Percentiles rank a stretch among this genome's conserved stretches.
phyloP scores from a whole-genome alignment of 2,888 invertebrate species.

The Diaprepes abbreviatus region DNA sequence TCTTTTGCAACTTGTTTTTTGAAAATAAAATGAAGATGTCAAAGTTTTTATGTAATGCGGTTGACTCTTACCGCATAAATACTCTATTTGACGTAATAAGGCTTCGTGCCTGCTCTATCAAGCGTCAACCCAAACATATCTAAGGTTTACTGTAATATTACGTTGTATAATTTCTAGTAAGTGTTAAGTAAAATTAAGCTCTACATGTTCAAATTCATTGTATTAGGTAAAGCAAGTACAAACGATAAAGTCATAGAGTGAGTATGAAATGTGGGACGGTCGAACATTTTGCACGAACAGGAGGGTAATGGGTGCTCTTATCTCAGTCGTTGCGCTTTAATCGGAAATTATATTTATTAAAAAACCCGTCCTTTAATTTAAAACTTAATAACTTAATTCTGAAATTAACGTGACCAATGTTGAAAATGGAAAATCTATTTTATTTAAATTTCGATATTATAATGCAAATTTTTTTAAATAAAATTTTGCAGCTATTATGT shows the following conservation, averaged over 20 bases:
- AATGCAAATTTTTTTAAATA: not conserved
- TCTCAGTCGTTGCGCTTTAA: constrained; percentile 12
- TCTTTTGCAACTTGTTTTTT: no score
- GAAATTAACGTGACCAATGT: not conserved
- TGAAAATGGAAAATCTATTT: not conserved
- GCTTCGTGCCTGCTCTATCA: no score
- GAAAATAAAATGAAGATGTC: no score
- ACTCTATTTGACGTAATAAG: no score
- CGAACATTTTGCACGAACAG: constrained; percentile 29
- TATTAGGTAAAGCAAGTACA: constrained; percentile 6
- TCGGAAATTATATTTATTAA: constrained; percentile 10
- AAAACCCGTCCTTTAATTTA: not conserved
- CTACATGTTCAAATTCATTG: not conserved
- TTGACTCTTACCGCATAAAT: no score
- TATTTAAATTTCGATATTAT: not conserved
- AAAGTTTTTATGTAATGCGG: no score
- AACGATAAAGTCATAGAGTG: constrained; percentile 27
- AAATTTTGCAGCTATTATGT: not conserved
- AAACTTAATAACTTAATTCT: constrained; percentile 12
- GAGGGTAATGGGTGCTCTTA: constrained; percentile 24
- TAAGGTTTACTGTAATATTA: no score
- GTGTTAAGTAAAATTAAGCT: constrained; percentile 7
- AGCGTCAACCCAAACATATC: no score
- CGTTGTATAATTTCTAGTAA: not conserved
- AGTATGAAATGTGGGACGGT: constrained; percentile 22